phyloP scores from a whole-genome alignment of 1,140 invertebrate species.

The Centruroides sculpturatus region DNA sequence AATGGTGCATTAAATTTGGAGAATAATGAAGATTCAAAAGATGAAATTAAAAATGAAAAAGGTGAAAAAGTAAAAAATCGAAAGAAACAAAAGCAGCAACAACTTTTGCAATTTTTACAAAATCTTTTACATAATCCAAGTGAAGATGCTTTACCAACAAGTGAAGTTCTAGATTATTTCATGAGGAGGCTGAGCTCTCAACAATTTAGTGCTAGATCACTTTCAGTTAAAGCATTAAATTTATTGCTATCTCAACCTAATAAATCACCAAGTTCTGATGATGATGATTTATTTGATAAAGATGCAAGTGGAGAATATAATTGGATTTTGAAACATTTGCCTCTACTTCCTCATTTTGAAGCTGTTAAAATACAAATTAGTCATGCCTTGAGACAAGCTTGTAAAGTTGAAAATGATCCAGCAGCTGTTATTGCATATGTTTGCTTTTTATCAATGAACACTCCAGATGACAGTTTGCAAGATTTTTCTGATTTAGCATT shows the following conservation, averaged over 20 bases:
- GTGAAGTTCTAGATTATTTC: constrained; percentile 86
- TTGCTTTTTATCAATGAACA: constrained; percentile 61
- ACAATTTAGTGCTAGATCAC: constrained; percentile 53
- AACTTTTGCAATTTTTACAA: constrained; percentile 59
- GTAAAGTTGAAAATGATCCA: constrained; percentile 79
- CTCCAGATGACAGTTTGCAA: constrained; percentile 42
- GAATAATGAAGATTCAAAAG: constrained; percentile 3
- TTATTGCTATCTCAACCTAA: constrained; percentile 40
- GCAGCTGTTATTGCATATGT: constrained; percentile 75
- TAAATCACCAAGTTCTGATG: constrained; percentile 26
- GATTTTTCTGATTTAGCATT: constrained; percentile 33
- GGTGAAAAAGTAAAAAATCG: constrained; percentile 22
- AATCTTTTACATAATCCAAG: constrained; percentile 34
- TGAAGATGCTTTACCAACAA: constrained; percentile 34
- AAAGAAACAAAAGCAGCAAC: constrained; percentile 54
- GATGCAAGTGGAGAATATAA: constrained; percentile 19
- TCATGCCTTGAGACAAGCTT: constrained; percentile 41
- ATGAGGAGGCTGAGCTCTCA: constrained; percentile 66
- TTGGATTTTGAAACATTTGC: constrained; percentile 60
- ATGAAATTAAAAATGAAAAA: constrained; percentile 23
- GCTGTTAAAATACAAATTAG: constrained; percentile 25
- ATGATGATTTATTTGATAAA: constrained; percentile 18
- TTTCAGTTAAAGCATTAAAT: constrained; percentile 54
- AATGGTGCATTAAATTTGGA: constrained; percentile 16
- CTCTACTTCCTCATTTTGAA: constrained; percentile 38